Evolutionary conservation across 2,797 vertebrate genomes (phyloP).

Genomic region (Lutjanus campechanus): DNA sequence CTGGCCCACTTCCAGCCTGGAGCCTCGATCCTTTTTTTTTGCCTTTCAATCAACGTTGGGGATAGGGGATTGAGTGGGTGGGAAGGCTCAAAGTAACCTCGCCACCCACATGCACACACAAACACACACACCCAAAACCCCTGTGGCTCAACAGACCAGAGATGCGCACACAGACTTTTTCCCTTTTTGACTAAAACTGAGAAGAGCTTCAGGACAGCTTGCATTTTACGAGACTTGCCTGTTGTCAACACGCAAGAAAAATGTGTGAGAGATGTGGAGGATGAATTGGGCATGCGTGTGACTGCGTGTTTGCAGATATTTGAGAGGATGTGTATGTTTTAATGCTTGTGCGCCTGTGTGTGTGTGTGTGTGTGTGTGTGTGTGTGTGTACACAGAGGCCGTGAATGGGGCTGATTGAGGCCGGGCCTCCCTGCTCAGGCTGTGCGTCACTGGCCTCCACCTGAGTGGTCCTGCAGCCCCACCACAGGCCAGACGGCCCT

Average conservation of each 20-base stretch:
- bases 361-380: too few relatives aligned
- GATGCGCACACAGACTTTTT: constrained; percentile 45
- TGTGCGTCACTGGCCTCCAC: constrained; percentile 77
- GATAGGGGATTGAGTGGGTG: constrained; percentile 62
- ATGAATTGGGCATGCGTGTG: constrained; percentile 36
- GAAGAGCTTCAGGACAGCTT: constrained; percentile 29
- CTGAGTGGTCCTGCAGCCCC: constrained; percentile 73
- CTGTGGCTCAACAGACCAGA: constrained; percentile 60
- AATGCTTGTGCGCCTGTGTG: constrained; percentile 34
- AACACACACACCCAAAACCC: constrained; percentile 46
- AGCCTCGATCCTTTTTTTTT: constrained; percentile 27
- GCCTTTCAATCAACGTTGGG: constrained; percentile 51
- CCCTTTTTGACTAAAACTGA: constrained; percentile 28
- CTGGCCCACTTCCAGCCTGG: constrained; percentile 41
- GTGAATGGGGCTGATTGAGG: constrained; percentile 82
- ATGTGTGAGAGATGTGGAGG: constrained; percentile 29
- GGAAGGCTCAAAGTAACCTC: constrained; percentile 67
- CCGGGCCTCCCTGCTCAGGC: constrained; percentile 68
- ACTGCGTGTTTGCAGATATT: constrained; percentile 66
- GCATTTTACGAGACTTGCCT: constrained; percentile 36
- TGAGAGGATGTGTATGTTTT: constrained; percentile 70
- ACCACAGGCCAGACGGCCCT: constrained; percentile 61
- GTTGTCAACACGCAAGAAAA: constrained; percentile 15
- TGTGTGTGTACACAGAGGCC: constrained; percentile 58
- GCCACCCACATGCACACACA: constrained; percentile 45